Evolutionary conservation across 2,113 vertebrate species (phyloP).

Genomic region (Poecile atricapillus): DNA sequence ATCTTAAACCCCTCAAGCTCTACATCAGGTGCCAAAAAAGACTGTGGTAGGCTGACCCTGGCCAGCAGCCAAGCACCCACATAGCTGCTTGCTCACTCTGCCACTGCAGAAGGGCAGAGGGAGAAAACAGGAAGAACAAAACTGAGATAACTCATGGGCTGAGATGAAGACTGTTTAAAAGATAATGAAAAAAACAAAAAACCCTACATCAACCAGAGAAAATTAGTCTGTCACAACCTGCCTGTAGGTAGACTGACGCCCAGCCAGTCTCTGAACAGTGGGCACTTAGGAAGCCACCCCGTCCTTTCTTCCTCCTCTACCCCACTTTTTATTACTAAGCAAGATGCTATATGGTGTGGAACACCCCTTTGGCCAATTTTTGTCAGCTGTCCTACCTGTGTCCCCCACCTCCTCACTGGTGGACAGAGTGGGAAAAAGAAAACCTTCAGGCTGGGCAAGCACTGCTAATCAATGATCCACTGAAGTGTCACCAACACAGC

Average conservation of each 20-base stretch:
- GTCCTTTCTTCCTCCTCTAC: neutral
- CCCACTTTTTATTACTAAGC: neutral
- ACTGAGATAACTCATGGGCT: neutral
- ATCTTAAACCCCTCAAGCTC: neutral
- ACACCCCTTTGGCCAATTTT: neutral
- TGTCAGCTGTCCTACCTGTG: neutral
- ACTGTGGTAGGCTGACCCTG: neutral
- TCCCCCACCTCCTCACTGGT: neutral
- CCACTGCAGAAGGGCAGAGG: neutral
- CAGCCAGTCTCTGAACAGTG: neutral
- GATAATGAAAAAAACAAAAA: neutral
- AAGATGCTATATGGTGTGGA: neutral
- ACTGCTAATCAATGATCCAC: neutral
- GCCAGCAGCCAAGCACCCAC: neutral
- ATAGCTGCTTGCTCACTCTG: neutral
- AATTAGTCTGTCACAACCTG: neutral
- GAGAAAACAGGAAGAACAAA: neutral
- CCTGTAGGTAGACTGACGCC: neutral
- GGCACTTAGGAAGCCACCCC: neutral
- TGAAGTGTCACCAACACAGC: neutral
- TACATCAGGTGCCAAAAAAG: neutral
- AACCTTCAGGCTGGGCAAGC: neutral
- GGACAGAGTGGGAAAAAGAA: neutral
- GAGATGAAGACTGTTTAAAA: neutral
- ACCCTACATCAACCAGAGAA: neutral